Percentiles rank a stretch among this genome's conserved stretches.
These are phyloP conservation scores for Ceyx melanurus DNA, from an alignment of 2,113 vertebrate species.

Conservation along the genomic window DNA sequence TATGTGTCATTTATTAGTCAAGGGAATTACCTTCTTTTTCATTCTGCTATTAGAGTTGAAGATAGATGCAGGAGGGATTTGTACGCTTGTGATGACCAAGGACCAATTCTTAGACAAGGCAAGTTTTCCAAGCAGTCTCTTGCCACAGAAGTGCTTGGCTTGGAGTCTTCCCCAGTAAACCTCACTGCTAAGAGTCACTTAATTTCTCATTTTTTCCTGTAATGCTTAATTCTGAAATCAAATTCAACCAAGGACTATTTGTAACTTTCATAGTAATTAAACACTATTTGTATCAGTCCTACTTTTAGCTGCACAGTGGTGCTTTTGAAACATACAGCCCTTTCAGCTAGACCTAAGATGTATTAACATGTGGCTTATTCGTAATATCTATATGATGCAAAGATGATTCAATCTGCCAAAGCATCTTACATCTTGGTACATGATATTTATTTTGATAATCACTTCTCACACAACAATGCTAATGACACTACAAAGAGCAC, in stretches of 20 bases:
- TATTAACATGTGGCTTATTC: background rate
- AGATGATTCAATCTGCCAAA: background rate
- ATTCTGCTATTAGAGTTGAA: background rate
- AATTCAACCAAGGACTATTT: background rate
- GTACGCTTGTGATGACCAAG: background rate
- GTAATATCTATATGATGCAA: background rate
- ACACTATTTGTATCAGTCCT: background rate
- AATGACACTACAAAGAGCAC: background rate
- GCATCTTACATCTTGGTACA: background rate
- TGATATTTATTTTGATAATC: background rate
- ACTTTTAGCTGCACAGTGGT: background rate
- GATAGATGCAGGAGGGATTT: background rate
- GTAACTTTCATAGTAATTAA: background rate
- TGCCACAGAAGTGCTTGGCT: background rate
- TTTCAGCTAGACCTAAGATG: background rate
- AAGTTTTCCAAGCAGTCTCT: background rate
- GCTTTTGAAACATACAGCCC: background rate
- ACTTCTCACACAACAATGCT: background rate
- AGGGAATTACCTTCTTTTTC: background rate
- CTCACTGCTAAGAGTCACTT: background rate
- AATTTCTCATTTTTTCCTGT: background rate
- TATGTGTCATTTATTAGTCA: background rate
- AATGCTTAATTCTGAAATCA: background rate
- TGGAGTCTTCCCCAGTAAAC: background rate
- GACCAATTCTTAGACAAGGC: background rate